These are phyloP conservation scores for Knipowitschia caucasica DNA, from an alignment of 2,797 vertebrate species.

Conservation along the genomic window DNA sequence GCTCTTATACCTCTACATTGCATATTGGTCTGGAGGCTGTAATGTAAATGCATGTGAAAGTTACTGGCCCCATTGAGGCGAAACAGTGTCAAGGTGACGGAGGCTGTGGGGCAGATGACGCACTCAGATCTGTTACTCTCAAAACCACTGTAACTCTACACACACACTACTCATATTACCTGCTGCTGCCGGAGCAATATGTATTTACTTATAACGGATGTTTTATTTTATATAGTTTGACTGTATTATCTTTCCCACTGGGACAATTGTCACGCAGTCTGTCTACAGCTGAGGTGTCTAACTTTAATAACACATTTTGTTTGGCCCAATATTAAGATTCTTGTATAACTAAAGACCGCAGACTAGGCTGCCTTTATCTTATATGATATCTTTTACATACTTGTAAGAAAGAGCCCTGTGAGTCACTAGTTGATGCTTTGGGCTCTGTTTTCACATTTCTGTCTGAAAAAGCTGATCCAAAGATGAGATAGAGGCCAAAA, in stretches of 20 bases:
- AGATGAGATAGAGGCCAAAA: no score
- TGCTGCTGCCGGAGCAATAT: neutral
- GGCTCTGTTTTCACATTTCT: no score
- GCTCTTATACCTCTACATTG: constrained; percentile 25
- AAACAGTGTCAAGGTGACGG: constrained; percentile 29
- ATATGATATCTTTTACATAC: no score
- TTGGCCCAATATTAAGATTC: no score
- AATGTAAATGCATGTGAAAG: constrained; percentile 26
- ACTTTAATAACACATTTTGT: no score
- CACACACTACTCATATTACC: constrained; percentile 1
- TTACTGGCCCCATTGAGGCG: constrained; percentile 41
- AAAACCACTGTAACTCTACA: constrained; percentile 18
- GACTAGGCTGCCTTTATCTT: no score
- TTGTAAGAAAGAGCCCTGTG: no score
- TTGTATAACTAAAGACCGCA: no score
- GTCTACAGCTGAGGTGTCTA: no score
- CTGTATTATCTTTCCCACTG: neutral
- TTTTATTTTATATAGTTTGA: neutral
- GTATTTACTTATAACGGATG: constrained; percentile 6
- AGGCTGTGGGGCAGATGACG: constrained; percentile 28
- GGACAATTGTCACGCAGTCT: no score
- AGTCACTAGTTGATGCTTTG: no score
- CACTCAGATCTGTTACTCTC: constrained; percentile 28
- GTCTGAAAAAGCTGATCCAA: no score
- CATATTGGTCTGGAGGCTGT: constrained; percentile 8